Conservation (phyloP, 1,140 invertebrate genomes). For the Papilio polytes region DNA sequence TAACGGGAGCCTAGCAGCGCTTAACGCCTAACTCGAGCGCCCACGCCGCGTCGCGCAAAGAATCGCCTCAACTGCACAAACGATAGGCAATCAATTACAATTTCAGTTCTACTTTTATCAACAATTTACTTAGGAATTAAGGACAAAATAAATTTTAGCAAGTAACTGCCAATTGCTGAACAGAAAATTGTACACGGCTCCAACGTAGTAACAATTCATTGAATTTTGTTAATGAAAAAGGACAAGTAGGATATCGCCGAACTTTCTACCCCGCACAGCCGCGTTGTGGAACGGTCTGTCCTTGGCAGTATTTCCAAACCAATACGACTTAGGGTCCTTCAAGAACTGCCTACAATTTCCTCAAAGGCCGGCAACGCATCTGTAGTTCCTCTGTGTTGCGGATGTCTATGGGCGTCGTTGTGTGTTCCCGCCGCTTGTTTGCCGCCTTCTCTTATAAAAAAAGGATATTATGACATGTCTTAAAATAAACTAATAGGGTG, state of each 20-base stretch:
- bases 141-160: neutral
- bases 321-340: no score
- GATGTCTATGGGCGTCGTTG: no score
- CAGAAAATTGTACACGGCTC: neutral
- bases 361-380: no score
- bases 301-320: no score
- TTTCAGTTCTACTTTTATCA: neutral
- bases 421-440: no score
- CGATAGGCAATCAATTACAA: neutral
- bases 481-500: no score
- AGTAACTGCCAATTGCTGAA: neutral
- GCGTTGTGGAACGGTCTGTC: no score
- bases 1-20: slow-evolving; percentile 41
- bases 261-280: no score
- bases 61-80: slow-evolving; percentile 17
- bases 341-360: no score
- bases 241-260: no score
- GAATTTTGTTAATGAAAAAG: neutral
- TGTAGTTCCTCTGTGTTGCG: no score
- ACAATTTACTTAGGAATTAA: neutral
- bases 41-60: neutral
- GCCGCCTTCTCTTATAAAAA: no score
- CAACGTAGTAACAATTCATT: neutral
- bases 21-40: slow-evolving; percentile 13
- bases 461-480: neutral